Evolutionary conservation across 2,888 invertebrate species (phyloP).

Genomic region (Himalopsyche kuldschensis): DNA sequence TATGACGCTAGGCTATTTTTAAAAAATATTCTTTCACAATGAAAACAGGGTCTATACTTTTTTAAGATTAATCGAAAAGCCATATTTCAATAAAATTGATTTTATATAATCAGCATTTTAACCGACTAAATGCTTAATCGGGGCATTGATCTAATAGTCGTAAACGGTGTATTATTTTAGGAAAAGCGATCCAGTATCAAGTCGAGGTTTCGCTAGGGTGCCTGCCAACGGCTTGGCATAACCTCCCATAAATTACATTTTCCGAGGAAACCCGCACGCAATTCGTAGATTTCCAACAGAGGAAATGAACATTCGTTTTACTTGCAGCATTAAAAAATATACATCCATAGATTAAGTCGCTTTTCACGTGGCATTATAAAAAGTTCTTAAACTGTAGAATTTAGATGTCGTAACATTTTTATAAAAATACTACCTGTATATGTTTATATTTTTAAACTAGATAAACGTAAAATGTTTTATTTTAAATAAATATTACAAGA

Average conservation of each 20-base stretch:
- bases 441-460: too few relatives aligned
- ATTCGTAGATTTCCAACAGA: conserved; percentile 33
- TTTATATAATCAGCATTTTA: neutral
- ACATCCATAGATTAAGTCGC: neutral
- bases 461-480: too few relatives aligned
- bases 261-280: conserved; percentile 32
- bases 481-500: too few relatives aligned
- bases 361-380: neutral
- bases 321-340: conserved; percentile 21
- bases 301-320: conserved; percentile 12
- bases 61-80: neutral
- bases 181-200: conserved; percentile 4
- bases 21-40: neutral
- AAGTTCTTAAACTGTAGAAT: too few relatives aligned
- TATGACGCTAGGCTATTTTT: neutral
- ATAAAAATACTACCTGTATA: too few relatives aligned
- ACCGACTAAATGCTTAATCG: conserved; percentile 19
- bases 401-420: too few relatives aligned
- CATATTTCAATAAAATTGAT: neutral
- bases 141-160: conserved; percentile 27
- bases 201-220: neutral
- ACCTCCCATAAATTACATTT: conserved; percentile 34
- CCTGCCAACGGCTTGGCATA: conserved; percentile 14
- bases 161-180: conserved; percentile 35
- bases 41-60: neutral